A percentile compares a stretch with the other conserved stretches of the same genome.
These are phyloP conservation scores for Eugnorisma glareosa DNA, from an alignment of 2,888 invertebrate genomes.

Conservation along the genomic window DNA sequence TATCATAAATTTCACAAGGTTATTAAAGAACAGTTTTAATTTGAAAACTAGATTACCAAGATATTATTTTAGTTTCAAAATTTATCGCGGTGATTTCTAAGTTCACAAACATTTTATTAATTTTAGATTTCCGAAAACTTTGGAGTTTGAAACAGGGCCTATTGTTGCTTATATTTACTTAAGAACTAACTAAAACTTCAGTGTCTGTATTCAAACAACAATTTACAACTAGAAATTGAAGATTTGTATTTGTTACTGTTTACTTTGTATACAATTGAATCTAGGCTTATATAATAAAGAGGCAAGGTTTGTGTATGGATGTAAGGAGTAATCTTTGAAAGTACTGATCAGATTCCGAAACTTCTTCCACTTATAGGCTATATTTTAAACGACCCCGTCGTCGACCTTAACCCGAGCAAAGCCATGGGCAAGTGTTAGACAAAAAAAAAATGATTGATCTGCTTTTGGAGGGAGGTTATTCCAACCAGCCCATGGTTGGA, in stretches of 20 bases:
- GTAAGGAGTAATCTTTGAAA: neutral
- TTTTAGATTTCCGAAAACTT: conserved; percentile 18
- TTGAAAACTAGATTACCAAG: neutral
- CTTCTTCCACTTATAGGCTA: neutral
- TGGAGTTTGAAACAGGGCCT: neutral
- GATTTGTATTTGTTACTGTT: conserved; percentile 29
- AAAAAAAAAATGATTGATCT: too few species aligned
- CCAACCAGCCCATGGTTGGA: too few species aligned
- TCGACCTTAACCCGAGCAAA: neutral
- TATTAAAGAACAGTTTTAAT: neutral
- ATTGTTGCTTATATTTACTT: conserved; percentile 27
- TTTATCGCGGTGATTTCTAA: conserved; percentile 23
- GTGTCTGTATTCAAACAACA: conserved; percentile 4
- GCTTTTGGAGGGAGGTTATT: too few species aligned
- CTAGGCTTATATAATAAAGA: neutral
- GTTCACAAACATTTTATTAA: conserved; percentile 24
- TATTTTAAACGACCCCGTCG: neutral
- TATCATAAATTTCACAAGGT: neutral
- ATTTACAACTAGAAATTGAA: conserved; percentile 20
- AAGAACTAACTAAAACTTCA: conserved; percentile 8
- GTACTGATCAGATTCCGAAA: neutral
- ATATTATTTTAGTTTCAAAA: conserved; percentile 16
- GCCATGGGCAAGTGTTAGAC: too few species aligned
- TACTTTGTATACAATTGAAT: neutral
- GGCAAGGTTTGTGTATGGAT: neutral